Conservation (phyloP, 1,140 invertebrate genomes). For the Agrilus planipennis region DNA sequence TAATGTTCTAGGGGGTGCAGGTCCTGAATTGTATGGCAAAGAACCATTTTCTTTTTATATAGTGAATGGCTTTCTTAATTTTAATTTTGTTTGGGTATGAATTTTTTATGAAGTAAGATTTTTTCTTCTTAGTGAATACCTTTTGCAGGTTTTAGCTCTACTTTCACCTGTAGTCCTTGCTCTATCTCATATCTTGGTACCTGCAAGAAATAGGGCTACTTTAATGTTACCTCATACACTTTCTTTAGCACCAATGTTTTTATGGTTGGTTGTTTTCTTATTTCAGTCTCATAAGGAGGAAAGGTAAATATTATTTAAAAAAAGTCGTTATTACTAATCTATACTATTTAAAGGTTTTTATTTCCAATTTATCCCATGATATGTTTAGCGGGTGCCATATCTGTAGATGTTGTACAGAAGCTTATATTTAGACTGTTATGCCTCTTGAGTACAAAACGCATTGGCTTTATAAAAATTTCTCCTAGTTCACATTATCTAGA, state of each 20-base stretch:
- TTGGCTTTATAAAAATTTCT: constrained; percentile 18
- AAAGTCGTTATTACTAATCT: constrained; percentile 29
- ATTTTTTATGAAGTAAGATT: constrained; percentile 35
- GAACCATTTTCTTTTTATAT: constrained; percentile 91
- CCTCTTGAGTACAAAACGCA: constrained; percentile 27
- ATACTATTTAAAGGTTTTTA: constrained; percentile 56
- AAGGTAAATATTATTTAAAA: constrained; percentile 48
- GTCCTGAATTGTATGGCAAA: constrained; percentile 89
- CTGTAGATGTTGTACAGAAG: constrained; percentile 68
- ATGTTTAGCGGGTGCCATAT: constrained; percentile 72
- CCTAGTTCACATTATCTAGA: constrained; percentile 59
- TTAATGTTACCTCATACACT: constrained; percentile 59
- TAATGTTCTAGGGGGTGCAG: constrained; percentile 80
- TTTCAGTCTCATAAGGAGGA: constrained; percentile 79
- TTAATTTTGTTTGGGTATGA: constrained; percentile 86
- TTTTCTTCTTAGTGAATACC: constrained; percentile 5
- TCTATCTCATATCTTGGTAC: constrained; percentile 38
- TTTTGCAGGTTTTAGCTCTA: constrained; percentile 44
- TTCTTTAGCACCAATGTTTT: constrained; percentile 63
- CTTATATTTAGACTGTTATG: constrained; percentile 55
- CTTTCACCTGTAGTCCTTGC: constrained; percentile 38
- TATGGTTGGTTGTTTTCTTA: constrained; percentile 88
- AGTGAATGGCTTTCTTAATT: constrained; percentile 91
- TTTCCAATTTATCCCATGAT: constrained; percentile 94
- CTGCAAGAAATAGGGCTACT: constrained; percentile 47